Percentiles rank a stretch among this genome's conserved stretches.
These are phyloP conservation scores for Clistopyga incitator DNA, from an alignment of 2,888 invertebrate species.

Conservation along the genomic window DNA sequence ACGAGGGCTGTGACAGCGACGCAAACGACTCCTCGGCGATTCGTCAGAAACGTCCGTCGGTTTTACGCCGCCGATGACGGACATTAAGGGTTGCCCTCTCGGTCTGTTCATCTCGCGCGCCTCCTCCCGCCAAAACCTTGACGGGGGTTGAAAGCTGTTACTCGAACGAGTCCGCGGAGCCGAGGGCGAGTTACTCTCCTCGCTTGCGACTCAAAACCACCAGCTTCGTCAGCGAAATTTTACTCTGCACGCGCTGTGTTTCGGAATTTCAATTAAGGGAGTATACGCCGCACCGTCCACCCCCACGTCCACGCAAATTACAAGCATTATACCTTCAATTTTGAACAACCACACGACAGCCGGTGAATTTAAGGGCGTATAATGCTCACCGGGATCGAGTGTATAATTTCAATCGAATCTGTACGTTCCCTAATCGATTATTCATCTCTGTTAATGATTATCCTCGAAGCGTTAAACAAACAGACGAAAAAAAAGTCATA, in stretches of 20 bases:
- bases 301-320: background rate
- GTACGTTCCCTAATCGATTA: too few species aligned
- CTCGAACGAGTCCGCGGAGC: conserved; percentile 11
- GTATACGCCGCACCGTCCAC: background rate
- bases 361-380: too few species aligned
- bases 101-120: conserved; percentile 2
- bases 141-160: conserved; percentile 22
- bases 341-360: too few species aligned
- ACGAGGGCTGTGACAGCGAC: conserved; percentile 7
- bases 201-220: background rate
- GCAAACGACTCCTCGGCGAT: conserved; percentile 17
- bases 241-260: conserved; percentile 39
- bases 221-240: conserved; percentile 59
- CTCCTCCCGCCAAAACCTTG: conserved; percentile 30
- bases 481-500: too few species aligned
- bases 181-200: background rate
- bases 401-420: too few species aligned
- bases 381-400: too few species aligned
- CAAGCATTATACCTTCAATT: background rate
- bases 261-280: conserved; percentile 64
- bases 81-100: conserved; percentile 8
- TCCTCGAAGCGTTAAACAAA: too few species aligned
- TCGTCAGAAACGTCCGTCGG: conserved; percentile 41
- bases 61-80: conserved; percentile 24
- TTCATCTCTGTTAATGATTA: too few species aligned